Base-by-base conservation (phyloP, 2,113 vertebrate genomes). In the Ciconia boyciana region DNA sequence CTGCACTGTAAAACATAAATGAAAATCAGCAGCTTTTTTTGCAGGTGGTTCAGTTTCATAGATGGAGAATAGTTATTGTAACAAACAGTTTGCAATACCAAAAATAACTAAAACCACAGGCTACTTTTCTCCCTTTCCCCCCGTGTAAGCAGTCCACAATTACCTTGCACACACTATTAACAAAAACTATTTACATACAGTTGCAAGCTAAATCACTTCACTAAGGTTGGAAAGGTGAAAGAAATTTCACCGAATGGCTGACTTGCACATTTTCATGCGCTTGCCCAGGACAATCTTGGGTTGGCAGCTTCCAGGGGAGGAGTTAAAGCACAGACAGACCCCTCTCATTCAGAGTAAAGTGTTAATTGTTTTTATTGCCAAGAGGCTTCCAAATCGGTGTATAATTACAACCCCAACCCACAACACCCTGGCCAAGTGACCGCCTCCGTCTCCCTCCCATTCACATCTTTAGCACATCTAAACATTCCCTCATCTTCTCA, bases 181-280 rank as follows among this genome's bases (percentile, higher is more conserved):
- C 11, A 85, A 48, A 57, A 69, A 8, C 17, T 49, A 22, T 17
- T 51, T 36, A 29, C 6, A 13, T 17, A 31, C 10, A 34, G 12
- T 54, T 32, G 4, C 11, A 48, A 72, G 9, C 7, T 39, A 32
- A 52, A 31, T 3, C 26, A 12, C 43, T 71, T 77, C 62, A 29
- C 28, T 65, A n/a, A 12, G 26, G 28, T 10, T 58, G 13, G 13
- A 81, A 60, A 81, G 44, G 12, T 13, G 8, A 83, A 75, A 78
- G 32, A 61, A 74, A 36, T 19, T 36, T 31, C 49, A 82, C 55
- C 1, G 0, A 16, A 11, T 20, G 0, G n/a, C 22, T 19, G 16
- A 68, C n/a, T 66, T n/a, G 1, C 31, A 70, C 12, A 32, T 28
- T 81, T 76, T n/a, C 39, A 39, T 13, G 20, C 8, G 16, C 21